Conservation (phyloP, 2,113 vertebrate species). For the Sinocyclocheilus anophthalmus region DNA sequence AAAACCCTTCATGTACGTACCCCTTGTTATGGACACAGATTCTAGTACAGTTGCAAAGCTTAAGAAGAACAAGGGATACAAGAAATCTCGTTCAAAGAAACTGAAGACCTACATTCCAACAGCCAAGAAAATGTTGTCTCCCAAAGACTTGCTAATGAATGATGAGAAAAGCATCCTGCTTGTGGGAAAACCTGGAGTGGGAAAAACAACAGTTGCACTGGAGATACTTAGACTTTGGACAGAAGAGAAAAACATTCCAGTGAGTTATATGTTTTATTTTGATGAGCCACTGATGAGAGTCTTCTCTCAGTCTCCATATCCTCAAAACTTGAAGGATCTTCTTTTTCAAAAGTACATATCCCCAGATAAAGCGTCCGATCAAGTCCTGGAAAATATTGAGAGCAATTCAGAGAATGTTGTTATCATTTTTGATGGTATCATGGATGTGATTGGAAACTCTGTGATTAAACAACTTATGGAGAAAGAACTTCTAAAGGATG, state of each 20-base stretch:
- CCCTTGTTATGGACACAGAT: conserved; percentile 54
- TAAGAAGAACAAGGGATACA: conserved; percentile 47
- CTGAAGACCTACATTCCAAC: conserved; percentile 49
- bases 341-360: conserved; percentile 45
- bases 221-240: conserved; percentile 52
- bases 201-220: conserved; percentile 52
- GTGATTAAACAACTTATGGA: conserved; percentile 37
- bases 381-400: conserved; percentile 44
- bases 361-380: conserved; percentile 23
- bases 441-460: conserved; percentile 25
- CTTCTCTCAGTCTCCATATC: conserved; percentile 19
- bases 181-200: conserved; percentile 59
- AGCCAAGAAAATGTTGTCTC: conserved; percentile 39
- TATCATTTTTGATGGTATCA: conserved; percentile 53
- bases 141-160: conserved; percentile 44
- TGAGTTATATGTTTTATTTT: conserved; percentile 57
- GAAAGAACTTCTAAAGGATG: conserved; percentile 43
- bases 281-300: conserved; percentile 46
- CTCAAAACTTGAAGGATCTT: conserved; percentile 31
- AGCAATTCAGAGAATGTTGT: conserved; percentile 55
- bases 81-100: conserved; percentile 53
- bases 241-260: conserved; percentile 37
- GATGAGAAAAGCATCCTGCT: conserved; percentile 53
- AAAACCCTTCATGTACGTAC: conserved; percentile 45
- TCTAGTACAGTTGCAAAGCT: conserved; percentile 17